These are phyloP conservation scores for Rhynchophorus ferrugineus DNA, from an alignment of 1,140 invertebrate species.

Conservation along the genomic window DNA sequence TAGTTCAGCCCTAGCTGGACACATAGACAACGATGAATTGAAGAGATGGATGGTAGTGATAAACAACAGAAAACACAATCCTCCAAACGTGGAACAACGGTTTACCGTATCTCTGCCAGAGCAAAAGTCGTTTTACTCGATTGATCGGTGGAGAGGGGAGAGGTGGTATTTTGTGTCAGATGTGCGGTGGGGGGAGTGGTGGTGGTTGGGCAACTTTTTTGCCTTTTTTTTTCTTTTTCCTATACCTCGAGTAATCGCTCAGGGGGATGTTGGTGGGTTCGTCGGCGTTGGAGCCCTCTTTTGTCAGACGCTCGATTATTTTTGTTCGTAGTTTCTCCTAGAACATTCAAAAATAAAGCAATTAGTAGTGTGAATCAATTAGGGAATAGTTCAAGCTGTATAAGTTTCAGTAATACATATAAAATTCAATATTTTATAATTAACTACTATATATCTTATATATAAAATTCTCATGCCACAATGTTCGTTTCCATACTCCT, in stretches of 20 bases:
- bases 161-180: constrained; percentile 15
- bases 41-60: too few relatives aligned
- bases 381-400: too few relatives aligned
- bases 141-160: constrained; percentile 6
- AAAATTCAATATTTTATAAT: too few relatives aligned
- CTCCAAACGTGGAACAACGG: constrained; percentile 9
- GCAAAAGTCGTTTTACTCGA: constrained; percentile 21
- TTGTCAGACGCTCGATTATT: constrained; percentile 67
- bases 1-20: too few relatives aligned
- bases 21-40: too few relatives aligned
- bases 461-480: too few relatives aligned
- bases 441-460: too few relatives aligned
- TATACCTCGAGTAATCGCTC: constrained; percentile 77
- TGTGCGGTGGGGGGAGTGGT: constrained; percentile 14
- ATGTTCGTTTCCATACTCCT: too few relatives aligned
- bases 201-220: constrained; percentile 6
- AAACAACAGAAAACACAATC: constrained; percentile 10
- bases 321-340: constrained; percentile 69
- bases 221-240: constrained; percentile 17
- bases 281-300: constrained; percentile 79
- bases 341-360: constrained; percentile 26
- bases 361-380: too few relatives aligned
- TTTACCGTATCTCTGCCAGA: constrained; percentile 10
- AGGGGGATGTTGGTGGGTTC: constrained; percentile 77
- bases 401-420: too few relatives aligned